phyloP scores from a whole-genome alignment of 2,888 invertebrate genomes.

The Rambutsinella grinnellia region DNA sequence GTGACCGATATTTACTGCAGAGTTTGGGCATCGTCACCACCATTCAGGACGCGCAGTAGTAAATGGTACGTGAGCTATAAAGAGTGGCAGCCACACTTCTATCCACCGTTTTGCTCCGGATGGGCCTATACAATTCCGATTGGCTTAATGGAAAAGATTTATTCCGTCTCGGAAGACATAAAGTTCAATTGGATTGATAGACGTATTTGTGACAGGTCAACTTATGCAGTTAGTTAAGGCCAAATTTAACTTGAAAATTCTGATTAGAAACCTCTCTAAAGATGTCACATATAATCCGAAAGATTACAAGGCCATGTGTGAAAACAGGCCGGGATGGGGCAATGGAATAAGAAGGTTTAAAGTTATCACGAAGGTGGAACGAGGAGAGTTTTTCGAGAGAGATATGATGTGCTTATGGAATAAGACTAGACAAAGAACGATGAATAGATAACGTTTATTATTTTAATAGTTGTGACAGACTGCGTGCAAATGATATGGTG shows the following conservation, averaged over 20 bases:
- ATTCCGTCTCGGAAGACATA: not conserved
- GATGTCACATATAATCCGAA: not conserved
- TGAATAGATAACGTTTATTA: too few relatives aligned
- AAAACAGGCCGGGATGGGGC: not conserved
- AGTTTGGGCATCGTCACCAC: conserved; percentile 21
- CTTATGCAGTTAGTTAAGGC: conserved; percentile 7
- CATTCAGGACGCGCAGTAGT: not conserved
- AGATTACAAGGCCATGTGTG: conserved; percentile 10
- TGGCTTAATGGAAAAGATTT: conserved; percentile 4
- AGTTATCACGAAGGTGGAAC: conserved; percentile 17
- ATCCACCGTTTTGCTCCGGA: conserved; percentile 21
- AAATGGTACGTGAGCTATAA: conserved; percentile 25
- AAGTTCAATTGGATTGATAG: conserved; percentile 32
- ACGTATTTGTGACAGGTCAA: conserved; percentile 16
- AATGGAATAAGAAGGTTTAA: conserved; percentile 23
- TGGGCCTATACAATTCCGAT: conserved; percentile 8
- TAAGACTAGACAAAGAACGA: too few relatives aligned
- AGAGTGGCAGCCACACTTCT: conserved; percentile 33
- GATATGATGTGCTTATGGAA: conserved; percentile 43
- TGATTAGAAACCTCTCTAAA: not conserved
- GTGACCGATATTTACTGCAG: conserved; percentile 13
- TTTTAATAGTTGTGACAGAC: too few relatives aligned
- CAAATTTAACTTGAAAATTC: not conserved
- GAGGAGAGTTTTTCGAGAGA: conserved; percentile 26
- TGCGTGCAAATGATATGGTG: too few relatives aligned